Evolutionary conservation across 2,888 invertebrate genomes (phyloP), one percentile per base, ranked within the genome.

Genomic region (Papilio elwesi): DNA sequence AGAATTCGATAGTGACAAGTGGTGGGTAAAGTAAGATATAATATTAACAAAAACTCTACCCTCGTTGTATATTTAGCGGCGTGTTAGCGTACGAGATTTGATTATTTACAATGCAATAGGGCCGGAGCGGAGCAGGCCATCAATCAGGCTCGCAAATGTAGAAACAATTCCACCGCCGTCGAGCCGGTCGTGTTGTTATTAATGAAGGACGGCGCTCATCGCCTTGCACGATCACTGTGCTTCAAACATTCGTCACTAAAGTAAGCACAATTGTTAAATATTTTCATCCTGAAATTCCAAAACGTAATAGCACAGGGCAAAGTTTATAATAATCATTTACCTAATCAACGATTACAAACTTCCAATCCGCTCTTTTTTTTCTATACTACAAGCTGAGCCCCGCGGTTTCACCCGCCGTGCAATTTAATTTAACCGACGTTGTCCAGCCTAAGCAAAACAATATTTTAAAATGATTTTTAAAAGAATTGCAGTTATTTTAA

Each of bases 121-220:
- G 59, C 72, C 68, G 69, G 75, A 70, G 74, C 79, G 76, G 77
- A 73, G 82, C 64, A 51, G 55, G 82, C 83, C 85, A 90, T 90
- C 88, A 87, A 90, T 90, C 90, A 90, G 79, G 48, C 70, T 79
- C 77, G 79, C 86, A 90, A 90, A 90, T 84, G 85, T 82, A 87
- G 83, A 87, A 90, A 90, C 88, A 90, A 90, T 90, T 83, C 79
- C 83, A 77, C 76, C 76, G 26, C 26, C 26, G 26, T 26, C 26
- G 26, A 26, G 71, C 77, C 79, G 78, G 75, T 53, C 55, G 55
- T 78, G 74, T 77, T 77, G 78, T 85, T 86, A 86, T 89, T 88
- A 87, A 88, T 85, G 1, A 4, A 26, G 77, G 78, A 72, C 68
- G 75, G 73, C 78, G 78, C 57, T 77, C 82, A 78, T 80, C 82